These are phyloP conservation scores for Aphelenchoides fujianensis DNA, from an alignment of 1,140 invertebrate genomes.

Conservation along the genomic window DNA sequence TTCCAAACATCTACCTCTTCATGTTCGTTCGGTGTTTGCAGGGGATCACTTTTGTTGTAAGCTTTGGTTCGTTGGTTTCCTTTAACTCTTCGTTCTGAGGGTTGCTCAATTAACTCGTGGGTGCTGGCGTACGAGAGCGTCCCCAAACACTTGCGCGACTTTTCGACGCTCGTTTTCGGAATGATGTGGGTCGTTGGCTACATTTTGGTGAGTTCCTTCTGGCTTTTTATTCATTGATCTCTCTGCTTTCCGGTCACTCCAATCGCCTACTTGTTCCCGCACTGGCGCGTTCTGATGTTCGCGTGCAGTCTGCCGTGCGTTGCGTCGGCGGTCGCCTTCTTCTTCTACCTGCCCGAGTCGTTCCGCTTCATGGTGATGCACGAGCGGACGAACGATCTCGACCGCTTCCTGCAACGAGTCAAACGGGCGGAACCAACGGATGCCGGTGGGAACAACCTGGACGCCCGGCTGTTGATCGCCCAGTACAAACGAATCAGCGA, in stretches of 20 bases:
- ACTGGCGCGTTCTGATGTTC: conserved; percentile 16
- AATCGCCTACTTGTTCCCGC: background rate
- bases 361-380: conserved; percentile 9
- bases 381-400: background rate
- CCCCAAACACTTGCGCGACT: conserved; percentile 17
- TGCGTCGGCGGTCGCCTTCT: background rate
- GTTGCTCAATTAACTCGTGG: conserved; percentile 22
- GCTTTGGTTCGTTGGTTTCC: background rate
- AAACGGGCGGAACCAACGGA: conserved; percentile 7
- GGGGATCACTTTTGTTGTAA: conserved; percentile 21
- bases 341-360: background rate
- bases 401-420: background rate
- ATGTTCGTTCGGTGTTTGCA: conserved; percentile 22
- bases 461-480: background rate
- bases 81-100: background rate
- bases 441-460: background rate
- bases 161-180: conserved; percentile 18
- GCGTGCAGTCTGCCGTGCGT: conserved; percentile 11
- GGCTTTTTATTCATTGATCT: too few species aligned
- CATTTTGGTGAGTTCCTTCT: background rate
- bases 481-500: conserved; percentile 19
- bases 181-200: conserved; percentile 21
- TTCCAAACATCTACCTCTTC: conserved; percentile 23
- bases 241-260: background rate
- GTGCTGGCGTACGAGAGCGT: conserved; percentile 20